Conservation (phyloP, 92 coral and sea anemone species). For the Epizoanthus fatuus region DNA sequence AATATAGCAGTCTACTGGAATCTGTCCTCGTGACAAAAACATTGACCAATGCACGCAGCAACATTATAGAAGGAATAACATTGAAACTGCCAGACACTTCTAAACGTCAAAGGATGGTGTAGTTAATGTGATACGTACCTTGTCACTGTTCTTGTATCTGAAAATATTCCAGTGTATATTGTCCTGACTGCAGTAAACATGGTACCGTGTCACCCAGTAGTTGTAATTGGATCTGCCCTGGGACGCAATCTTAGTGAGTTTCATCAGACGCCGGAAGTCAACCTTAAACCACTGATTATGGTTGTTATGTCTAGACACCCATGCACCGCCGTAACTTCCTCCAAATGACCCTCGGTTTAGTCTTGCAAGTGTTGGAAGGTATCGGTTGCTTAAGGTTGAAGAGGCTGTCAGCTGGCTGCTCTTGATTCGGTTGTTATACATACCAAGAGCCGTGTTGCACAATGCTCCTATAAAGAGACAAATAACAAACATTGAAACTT, state of each 20-base stretch:
- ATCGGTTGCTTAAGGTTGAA: constrained; percentile 1
- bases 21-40: too few relatives aligned
- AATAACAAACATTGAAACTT: background rate
- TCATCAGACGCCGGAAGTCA: constrained; percentile 77
- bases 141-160: constrained; percentile 72
- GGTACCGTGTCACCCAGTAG: constrained; percentile 75
- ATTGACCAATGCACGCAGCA: too few relatives aligned
- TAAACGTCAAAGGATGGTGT: too few relatives aligned
- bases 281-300: constrained; percentile 84
- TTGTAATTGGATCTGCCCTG: constrained; percentile 79
- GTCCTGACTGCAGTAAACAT: constrained; percentile 71
- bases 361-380: constrained; percentile 56
- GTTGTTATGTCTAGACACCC: constrained; percentile 82
- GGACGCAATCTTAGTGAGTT: constrained; percentile 74
- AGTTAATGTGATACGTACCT: constrained; percentile 36
- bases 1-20: too few relatives aligned
- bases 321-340: constrained; percentile 81
- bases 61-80: too few relatives aligned
- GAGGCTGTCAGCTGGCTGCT: constrained; percentile 32
- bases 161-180: constrained; percentile 78
- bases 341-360: constrained; percentile 57
- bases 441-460: constrained; percentile 29
- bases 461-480: background rate
- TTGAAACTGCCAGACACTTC: too few relatives aligned
- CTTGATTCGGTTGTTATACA: constrained; percentile 27